Percentiles rank a stretch among this genome's conserved stretches.
These are phyloP conservation scores for Drosophila yooni DNA, from an alignment of 2,888 invertebrate genomes.

Conservation along the genomic window DNA sequence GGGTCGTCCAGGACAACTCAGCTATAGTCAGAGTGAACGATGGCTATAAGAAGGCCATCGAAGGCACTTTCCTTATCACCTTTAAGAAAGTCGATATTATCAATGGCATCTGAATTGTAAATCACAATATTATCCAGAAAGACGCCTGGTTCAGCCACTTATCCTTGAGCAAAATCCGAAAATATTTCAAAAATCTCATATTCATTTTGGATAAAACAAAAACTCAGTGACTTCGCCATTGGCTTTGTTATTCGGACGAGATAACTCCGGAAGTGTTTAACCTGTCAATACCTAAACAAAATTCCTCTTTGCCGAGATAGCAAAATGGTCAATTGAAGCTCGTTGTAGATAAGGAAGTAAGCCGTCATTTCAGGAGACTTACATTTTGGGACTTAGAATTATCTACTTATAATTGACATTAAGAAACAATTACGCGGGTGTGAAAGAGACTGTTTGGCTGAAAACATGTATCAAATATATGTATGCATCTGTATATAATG, in stretches of 20 bases:
- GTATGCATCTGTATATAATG: slow-evolving; percentile 10
- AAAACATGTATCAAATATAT: background rate
- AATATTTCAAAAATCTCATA: slow-evolving; percentile 3
- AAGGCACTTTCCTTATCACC: slow-evolving; percentile 62
- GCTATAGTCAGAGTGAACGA: slow-evolving; percentile 44
- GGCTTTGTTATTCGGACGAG: slow-evolving; percentile 7
- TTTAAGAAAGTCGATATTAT: slow-evolving; percentile 55
- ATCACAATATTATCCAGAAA: slow-evolving; percentile 20
- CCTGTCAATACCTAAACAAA: background rate
- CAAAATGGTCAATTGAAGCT: slow-evolving; percentile 3
- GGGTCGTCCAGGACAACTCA: slow-evolving; percentile 25
- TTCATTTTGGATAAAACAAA: background rate
- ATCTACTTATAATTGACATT: slow-evolving; percentile 55
- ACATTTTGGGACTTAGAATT: slow-evolving; percentile 18
- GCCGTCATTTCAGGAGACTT: background rate
- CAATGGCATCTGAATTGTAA: slow-evolving; percentile 41
- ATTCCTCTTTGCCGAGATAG: background rate
- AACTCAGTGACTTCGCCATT: slow-evolving; percentile 7
- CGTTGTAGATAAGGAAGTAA: slow-evolving; percentile 15
- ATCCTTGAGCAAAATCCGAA: slow-evolving; percentile 3
- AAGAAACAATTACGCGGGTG: slow-evolving; percentile 48
- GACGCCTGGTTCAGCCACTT: slow-evolving; percentile 23
- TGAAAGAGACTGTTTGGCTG: slow-evolving; percentile 16
- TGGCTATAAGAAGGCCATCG: slow-evolving; percentile 53
- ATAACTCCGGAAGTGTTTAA: background rate